Evolutionary conservation across 2,797 vertebrate genomes (phyloP).

Genomic region (Anas georgica): DNA sequence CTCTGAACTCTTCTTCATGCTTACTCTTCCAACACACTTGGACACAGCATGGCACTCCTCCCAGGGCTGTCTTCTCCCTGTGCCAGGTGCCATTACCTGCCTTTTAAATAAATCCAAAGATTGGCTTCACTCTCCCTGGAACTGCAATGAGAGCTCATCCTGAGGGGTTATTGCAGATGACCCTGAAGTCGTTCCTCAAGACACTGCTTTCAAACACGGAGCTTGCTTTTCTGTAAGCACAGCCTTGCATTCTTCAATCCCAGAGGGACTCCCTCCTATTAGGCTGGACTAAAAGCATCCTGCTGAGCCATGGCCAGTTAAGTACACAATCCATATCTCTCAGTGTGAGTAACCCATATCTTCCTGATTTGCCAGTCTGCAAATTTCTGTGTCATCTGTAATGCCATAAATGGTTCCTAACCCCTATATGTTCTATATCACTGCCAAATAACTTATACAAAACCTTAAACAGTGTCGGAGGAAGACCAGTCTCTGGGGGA

Average conservation of each 20-base stretch:
- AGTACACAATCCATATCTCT: conserved; percentile 46
- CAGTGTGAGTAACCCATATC: not conserved
- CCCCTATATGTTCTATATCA: not conserved
- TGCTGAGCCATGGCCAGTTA: conserved; percentile 51
- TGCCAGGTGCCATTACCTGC: not conserved
- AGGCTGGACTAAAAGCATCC: conserved; percentile 57
- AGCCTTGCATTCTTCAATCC: conserved; percentile 20
- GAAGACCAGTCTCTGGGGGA: not conserved
- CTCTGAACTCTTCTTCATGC: not conserved
- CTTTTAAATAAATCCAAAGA: not conserved
- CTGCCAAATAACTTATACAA: not conserved
- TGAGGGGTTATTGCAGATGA: conserved; percentile 27
- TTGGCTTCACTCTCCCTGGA: not conserved
- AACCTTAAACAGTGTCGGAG: not conserved
- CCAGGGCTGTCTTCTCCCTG: not conserved
- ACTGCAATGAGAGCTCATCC: not conserved
- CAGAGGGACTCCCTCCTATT: conserved; percentile 44
- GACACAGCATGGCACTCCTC: not conserved
- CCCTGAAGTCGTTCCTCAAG: not conserved
- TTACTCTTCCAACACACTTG: not conserved
- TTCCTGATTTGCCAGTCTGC: conserved; percentile 9
- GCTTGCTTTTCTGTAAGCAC: conserved; percentile 11
- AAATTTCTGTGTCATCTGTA: conserved; percentile 33
- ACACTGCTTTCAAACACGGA: conserved; percentile 4
- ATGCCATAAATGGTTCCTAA: not conserved